A percentile compares a stretch with the other conserved stretches of the same genome.
phyloP scores from a whole-genome alignment of 2,797 vertebrate species.

The Anomalospiza imberbis region DNA sequence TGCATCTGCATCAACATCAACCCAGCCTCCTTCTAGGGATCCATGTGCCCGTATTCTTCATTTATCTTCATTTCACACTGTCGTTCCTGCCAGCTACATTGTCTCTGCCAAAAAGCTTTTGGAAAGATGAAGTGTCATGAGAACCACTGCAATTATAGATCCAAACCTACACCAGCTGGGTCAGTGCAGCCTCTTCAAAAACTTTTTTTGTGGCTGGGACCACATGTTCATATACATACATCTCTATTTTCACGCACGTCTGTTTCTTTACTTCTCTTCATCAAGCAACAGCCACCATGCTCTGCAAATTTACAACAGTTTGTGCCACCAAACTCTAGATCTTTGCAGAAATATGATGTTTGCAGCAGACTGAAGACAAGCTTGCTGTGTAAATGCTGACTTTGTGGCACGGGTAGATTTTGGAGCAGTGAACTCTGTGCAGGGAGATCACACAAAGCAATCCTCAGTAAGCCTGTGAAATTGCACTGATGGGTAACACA shows the following conservation, averaged over 20 bases:
- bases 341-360: not conserved
- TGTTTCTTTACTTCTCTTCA: not conserved
- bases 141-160: conserved; percentile 41
- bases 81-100: not conserved
- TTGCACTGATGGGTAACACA: not conserved
- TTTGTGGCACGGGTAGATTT: accelerated
- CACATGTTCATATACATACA: not conserved
- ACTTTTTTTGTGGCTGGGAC: not conserved
- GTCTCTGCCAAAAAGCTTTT: conserved; percentile 40
- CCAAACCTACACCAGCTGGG: conserved; percentile 32
- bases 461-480: not conserved
- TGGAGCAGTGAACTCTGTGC: not conserved
- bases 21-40: not conserved
- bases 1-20: not conserved
- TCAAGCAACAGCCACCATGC: not conserved
- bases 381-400: not conserved
- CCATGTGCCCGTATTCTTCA: not conserved
- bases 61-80: conserved; percentile 48
- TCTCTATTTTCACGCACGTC: not conserved
- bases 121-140: conserved; percentile 46
- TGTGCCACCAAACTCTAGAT: not conserved
- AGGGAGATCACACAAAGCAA: not conserved
- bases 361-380: not conserved
- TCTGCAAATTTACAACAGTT: not conserved
- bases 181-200: not conserved